These are phyloP conservation scores for Monopterus albus DNA, from an alignment of 2,113 vertebrate species.

Conservation along the genomic window DNA sequence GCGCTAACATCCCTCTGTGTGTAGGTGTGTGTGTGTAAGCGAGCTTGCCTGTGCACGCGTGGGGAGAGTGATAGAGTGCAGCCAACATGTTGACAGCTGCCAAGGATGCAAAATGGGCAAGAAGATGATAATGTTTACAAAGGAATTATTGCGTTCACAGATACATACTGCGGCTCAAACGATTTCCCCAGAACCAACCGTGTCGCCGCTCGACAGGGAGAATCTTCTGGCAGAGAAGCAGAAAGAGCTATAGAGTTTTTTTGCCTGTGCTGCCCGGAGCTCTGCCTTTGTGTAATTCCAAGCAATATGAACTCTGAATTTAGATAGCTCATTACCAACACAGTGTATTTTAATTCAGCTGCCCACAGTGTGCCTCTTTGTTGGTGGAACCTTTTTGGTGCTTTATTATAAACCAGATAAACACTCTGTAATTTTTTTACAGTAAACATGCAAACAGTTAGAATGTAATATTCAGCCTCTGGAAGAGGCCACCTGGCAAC, in stretches of 20 bases:
- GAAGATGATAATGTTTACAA: conserved; percentile 65
- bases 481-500: conserved; percentile 6
- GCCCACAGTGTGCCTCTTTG: conserved; percentile 61
- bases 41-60: neutral
- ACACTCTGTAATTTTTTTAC: conserved; percentile 31
- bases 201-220: conserved; percentile 54
- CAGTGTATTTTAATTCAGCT: conserved; percentile 76
- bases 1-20: conserved; percentile 11
- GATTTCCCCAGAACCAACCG: conserved; percentile 51
- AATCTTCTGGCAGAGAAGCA: conserved; percentile 63
- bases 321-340: conserved; percentile 76
- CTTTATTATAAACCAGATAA: conserved; percentile 67
- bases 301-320: conserved; percentile 80
- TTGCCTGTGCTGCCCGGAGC: conserved; percentile 58
- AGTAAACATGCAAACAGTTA: conserved; percentile 32
- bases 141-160: conserved; percentile 66
- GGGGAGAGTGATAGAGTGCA: conserved; percentile 63
- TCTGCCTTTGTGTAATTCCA: conserved; percentile 75
- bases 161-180: conserved; percentile 60
- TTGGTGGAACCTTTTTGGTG: conserved; percentile 56
- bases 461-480: conserved; percentile 27
- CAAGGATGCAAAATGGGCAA: conserved; percentile 58
- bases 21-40: conserved; percentile 15
- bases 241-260: conserved; percentile 62
- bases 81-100: conserved; percentile 67